Percentiles rank a stretch among this genome's conserved stretches.
Evolutionary conservation across 2,797 vertebrate species (phyloP).

Genomic region (Diplodus sargus): DNA sequence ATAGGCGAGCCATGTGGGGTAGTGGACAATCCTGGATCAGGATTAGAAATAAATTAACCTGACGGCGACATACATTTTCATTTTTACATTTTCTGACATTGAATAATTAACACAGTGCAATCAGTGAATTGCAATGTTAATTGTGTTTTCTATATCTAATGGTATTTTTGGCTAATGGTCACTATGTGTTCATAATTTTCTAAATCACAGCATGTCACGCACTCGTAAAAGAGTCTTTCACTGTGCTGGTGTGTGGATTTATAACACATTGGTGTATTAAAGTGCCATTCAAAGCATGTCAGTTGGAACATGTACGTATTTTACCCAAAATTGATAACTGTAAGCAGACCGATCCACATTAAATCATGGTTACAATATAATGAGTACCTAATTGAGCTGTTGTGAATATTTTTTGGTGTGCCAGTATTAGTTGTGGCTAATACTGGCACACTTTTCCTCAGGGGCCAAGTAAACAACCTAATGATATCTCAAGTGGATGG

Average conservation of each 20-base stretch:
- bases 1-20: not conserved
- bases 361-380: not conserved
- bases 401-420: not conserved
- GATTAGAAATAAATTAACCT: not conserved
- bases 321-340: not conserved
- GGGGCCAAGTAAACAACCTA: conserved; percentile 53
- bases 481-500: conserved; percentile 67
- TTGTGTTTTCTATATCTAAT: not conserved
- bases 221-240: not conserved
- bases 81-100: no score
- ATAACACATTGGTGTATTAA: not conserved
- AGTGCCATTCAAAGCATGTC: not conserved
- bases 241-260: not conserved
- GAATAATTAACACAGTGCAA: not conserved
- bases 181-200: not conserved
- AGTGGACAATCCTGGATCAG: not conserved
- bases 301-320: not conserved
- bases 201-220: not conserved
- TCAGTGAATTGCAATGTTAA: not conserved
- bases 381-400: not conserved
- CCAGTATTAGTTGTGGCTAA: conserved; percentile 28
- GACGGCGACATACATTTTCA: not conserved
- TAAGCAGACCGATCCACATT: not conserved
- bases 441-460: conserved; percentile 25
- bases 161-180: not conserved